Evolutionary conservation across 2,797 vertebrate species (phyloP).

Genomic region (Neomorphus geoffroyi): DNA sequence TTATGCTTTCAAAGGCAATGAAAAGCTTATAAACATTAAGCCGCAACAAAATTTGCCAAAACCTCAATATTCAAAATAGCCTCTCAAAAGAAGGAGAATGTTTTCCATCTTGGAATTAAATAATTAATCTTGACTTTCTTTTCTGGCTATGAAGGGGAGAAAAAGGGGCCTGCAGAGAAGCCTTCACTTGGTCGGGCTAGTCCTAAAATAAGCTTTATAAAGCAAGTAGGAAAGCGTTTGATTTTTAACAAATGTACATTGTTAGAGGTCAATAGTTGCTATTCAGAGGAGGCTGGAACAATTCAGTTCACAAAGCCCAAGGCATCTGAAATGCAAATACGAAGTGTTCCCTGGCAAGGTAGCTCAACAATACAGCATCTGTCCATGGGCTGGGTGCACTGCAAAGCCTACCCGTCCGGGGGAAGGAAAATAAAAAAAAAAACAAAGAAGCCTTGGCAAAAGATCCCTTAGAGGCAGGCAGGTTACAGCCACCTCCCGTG

Average conservation of each 20-base stretch:
- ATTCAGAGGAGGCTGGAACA: slow-evolving; percentile 43
- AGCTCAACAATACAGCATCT: neutral
- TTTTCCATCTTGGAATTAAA: slow-evolving; percentile 4
- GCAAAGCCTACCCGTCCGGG: neutral
- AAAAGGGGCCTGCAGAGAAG: neutral
- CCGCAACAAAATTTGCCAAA: neutral
- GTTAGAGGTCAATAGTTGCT: slow-evolving; percentile 49
- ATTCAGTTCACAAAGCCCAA: neutral
- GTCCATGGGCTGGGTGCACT: neutral
- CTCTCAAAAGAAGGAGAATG: neutral
- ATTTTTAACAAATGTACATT: slow-evolving; percentile 54
- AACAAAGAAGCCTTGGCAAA: neutral
- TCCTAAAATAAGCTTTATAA: slow-evolving; percentile 13
- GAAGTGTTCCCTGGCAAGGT: slow-evolving; percentile 33
- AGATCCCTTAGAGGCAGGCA: neutral
- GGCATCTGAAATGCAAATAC: slow-evolving; percentile 55
- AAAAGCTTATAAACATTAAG: slow-evolving; percentile 22
- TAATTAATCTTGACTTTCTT: neutral
- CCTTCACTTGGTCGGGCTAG: neutral
- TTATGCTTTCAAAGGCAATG: slow-evolving; percentile 19
- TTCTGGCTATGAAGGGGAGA: neutral
- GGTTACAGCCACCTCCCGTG: neutral
- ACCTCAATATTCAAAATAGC: slow-evolving; percentile 9
- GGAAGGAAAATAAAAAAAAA: neutral
- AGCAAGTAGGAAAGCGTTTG: neutral